These are phyloP conservation scores for Argyra leucocephala DNA, from an alignment of 2,888 invertebrate genomes.

Conservation along the genomic window DNA sequence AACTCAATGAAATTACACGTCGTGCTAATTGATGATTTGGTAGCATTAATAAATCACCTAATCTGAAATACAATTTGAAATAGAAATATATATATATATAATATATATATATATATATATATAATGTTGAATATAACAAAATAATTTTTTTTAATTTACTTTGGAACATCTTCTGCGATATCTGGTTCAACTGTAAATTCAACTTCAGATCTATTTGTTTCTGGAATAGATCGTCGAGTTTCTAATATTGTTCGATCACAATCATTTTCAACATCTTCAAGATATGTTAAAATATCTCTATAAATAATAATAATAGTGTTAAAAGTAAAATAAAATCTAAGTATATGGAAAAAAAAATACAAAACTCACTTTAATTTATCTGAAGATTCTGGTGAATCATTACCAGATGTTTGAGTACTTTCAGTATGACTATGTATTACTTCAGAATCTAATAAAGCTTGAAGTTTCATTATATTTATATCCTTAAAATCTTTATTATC, in stretches of 20 bases:
- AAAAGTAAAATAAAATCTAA: too few relatives aligned
- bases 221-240: slow-evolving; percentile 39
- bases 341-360: slow-evolving; percentile 10
- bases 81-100: neutral
- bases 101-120: too few relatives aligned
- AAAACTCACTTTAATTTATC: slow-evolving; percentile 24
- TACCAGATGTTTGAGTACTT: neutral
- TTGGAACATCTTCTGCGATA: slow-evolving; percentile 42
- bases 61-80: slow-evolving; percentile 25
- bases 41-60: slow-evolving; percentile 41
- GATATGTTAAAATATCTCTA: slow-evolving; percentile 41
- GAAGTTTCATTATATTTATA: slow-evolving; percentile 6
- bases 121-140: neutral
- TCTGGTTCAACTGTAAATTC: slow-evolving; percentile 42
- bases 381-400: slow-evolving; percentile 8
- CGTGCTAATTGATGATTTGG: slow-evolving; percentile 43
- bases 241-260: slow-evolving; percentile 42
- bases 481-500: neutral
- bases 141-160: slow-evolving; percentile 28
- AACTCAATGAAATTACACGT: slow-evolving; percentile 37
- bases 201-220: slow-evolving; percentile 39
- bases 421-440: neutral
- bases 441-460: neutral
- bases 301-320: slow-evolving; percentile 13
- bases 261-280: slow-evolving; percentile 42